Conservation (phyloP, 2,797 vertebrate species). For the Spinus pinus region DNA sequence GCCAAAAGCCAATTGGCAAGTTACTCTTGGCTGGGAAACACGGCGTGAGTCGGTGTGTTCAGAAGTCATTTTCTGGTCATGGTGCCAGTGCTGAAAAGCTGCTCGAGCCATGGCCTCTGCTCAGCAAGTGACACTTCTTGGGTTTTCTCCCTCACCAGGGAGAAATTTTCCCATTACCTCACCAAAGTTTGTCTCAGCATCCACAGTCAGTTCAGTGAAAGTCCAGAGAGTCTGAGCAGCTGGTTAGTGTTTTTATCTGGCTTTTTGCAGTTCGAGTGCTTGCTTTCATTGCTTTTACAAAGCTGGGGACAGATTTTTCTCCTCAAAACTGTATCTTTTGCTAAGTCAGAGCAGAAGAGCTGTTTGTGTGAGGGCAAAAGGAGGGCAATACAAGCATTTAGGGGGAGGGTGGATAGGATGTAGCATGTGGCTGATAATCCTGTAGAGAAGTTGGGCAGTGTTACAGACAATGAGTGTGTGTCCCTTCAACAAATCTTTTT, state of each 20-base stretch:
- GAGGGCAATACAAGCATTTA: neutral
- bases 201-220: neutral
- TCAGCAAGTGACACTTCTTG: neutral
- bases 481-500: neutral
- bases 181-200: neutral
- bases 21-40: neutral
- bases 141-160: neutral
- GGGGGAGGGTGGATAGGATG: neutral
- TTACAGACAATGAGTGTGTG: neutral
- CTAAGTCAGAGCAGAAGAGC: neutral
- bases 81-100: neutral
- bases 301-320: neutral
- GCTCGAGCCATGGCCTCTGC: neutral
- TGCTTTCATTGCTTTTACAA: neutral
- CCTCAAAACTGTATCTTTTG: neutral
- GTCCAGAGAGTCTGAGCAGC: neutral
- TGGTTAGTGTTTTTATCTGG: neutral
- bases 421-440: neutral
- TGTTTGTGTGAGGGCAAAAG: neutral
- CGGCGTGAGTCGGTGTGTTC: rapidly evolving
- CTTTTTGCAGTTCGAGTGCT: neutral
- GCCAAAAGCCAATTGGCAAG: neutral
- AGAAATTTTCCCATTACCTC: neutral
- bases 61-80: neutral
- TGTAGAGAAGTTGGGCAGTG: neutral